Conservation (phyloP, 2,797 vertebrate genomes). For the Denticeps clupeoides region DNA sequence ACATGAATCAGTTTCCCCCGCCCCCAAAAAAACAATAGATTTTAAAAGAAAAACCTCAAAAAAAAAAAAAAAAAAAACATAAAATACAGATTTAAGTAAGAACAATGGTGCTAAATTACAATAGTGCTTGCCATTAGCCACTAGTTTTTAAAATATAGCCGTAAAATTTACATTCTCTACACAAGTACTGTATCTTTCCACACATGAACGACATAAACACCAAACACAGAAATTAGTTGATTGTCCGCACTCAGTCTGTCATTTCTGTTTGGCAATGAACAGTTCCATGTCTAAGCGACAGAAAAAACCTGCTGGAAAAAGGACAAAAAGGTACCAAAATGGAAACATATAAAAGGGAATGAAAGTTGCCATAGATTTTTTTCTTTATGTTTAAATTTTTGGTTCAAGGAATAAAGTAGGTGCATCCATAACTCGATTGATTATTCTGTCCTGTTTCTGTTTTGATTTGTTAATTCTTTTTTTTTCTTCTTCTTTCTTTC, state of each 20-base stretch:
- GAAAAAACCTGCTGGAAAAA: constrained; percentile 64
- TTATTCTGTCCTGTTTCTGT: constrained; percentile 40
- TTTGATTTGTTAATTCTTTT: constrained; percentile 23
- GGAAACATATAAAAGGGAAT: constrained; percentile 97
- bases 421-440: constrained; percentile 74
- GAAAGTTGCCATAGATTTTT: constrained; percentile 87
- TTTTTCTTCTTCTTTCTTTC: constrained; percentile 21
- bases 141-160: constrained; percentile 99
- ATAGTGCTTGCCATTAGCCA: constrained; percentile 96
- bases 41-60: constrained; percentile 45
- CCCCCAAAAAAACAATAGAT: constrained; percentile 45
- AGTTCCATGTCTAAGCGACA: constrained; percentile 66
- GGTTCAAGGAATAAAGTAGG: constrained; percentile 97
- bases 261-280: constrained; percentile 80
- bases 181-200: constrained; percentile 98
- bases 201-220: constrained; percentile 98
- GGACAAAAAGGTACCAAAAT: constrained; percentile 71
- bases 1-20: constrained; percentile 44
- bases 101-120: constrained; percentile 93
- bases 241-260: constrained; percentile 96
- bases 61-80: constrained; percentile 74
- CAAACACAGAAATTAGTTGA: constrained; percentile 98
- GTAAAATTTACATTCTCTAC: constrained; percentile 99
- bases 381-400: constrained; percentile 82
- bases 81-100: constrained; percentile 70